Evolutionary conservation across 2,113 vertebrate genomes (phyloP), one percentile per base, ranked within the genome.

Genomic region (Poecile atricapillus): DNA sequence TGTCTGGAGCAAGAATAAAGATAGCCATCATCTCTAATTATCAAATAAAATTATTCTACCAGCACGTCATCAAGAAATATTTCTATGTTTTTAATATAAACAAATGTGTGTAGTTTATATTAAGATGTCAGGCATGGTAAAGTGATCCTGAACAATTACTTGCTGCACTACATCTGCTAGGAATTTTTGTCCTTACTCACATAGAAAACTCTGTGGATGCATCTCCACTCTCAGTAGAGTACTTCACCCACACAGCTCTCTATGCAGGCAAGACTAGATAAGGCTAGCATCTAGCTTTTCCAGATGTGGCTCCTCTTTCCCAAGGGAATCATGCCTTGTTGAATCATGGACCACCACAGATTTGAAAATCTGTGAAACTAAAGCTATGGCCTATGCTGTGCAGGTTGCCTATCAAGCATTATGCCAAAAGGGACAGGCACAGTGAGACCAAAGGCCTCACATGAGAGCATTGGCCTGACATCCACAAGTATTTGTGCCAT

Each of bases 61-160:
- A 62, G 28, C 59, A 80, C 0, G 0, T 90, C 76, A 68, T 88
- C 74, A 91, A 85, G n/a, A 94, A 87, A 87, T 53, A 25, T 31
- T 65, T 63, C 20, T 47, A 69, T 47, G 30, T 50, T 94, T 83
- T 80, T 91, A 91, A 90, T 70, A 88, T 76, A 91, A 96, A 93
- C 41, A 93, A 93, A 23, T 39, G 25, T 65, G 11, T 79, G 25
- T 58, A 85, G 81, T 91, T 97, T 94, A 90, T 79, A 71, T 25
- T 49, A 69, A 30, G 28, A 91, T 1, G 4, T 79, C 89, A 94
- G 89, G 63, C 59, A 23, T 31, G 50, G 63, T 88, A 93, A 95
- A 88, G 84, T 74, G 71, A 95, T 93, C 82, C 62, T 79, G 87
- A 94, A 74, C 78, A 80, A 91, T 73, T 76, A 41, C 28, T 94